Evolutionary conservation across 2,113 vertebrate genomes (phyloP), one percentile per base, ranked within the genome.

Genomic region (Actenoides lindsayi): DNA sequence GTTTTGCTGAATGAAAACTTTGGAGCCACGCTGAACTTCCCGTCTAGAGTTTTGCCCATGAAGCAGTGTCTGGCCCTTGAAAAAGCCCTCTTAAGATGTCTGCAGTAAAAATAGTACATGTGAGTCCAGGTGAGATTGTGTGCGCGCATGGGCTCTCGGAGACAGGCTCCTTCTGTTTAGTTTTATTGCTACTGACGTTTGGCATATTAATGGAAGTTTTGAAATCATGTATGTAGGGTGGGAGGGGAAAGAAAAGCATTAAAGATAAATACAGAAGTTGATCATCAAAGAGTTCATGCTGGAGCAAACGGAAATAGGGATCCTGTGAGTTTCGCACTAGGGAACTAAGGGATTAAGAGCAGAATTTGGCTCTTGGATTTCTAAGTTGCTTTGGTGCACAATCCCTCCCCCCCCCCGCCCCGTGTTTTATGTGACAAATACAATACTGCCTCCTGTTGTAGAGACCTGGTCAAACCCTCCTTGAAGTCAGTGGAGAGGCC

Each of bases 1-100:
- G 63, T 80, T 97, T 94, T 96, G 89, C 85, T 95, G 85, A 85
- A 90, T 90, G 87, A 96, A 93, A 96, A 90, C 85, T 96, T 96
- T 39, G 65, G 48, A 90, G 92, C 67, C 6, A 1, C 1, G 4
- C 41, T 87, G 63, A 51, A 87, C 83, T 87, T 95, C 69, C 83
- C 2, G 1, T 46, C 48, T 42, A 50, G 60, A 87, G 75, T 53
- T 92, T 48, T 80, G 76, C 48, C 62, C 1, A 1, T 37, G 73
- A 51, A 67, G 71, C 59, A n/a, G 53, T 9, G 23, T 63, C 69
- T 46, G 62, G 37, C 67, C 90, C 59, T 70, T 68, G 76, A 31
- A 85, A 68, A 79, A 68, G 19, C 64, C 19, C 42, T 48, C 23
- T 83, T 54, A 74, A 68, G 4, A 0, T 42, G 20, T 21, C 70